phyloP scores from a whole-genome alignment of 1,140 invertebrate genomes.

The Cydia amplana region DNA sequence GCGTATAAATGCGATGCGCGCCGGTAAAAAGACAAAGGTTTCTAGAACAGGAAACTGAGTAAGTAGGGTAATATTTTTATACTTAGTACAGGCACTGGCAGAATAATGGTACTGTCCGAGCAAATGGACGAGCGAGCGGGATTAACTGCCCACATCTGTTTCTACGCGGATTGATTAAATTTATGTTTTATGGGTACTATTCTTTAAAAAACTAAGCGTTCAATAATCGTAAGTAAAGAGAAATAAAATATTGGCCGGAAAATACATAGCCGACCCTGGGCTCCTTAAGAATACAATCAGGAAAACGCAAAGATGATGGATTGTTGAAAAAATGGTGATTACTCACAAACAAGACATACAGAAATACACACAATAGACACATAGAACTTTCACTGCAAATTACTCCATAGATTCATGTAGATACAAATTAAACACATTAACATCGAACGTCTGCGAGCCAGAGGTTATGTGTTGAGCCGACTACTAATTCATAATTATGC shows the following conservation, averaged over 20 bases:
- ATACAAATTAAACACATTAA: not conserved
- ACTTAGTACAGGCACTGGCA: not conserved
- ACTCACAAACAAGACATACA: too few species aligned
- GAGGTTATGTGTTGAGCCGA: not conserved
- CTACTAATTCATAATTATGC: slow-evolving; percentile 16
- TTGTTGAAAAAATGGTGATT: too few species aligned
- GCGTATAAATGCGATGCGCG: slow-evolving; percentile 18
- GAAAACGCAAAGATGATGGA: too few species aligned
- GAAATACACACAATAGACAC: too few species aligned
- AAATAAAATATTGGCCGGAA: too few species aligned
- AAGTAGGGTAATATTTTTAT: slow-evolving; percentile 31
- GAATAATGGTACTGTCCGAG: not conserved
- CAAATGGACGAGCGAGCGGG: not conserved
- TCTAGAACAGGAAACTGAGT: slow-evolving; percentile 23
- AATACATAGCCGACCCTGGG: too few species aligned
- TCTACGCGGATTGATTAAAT: not conserved
- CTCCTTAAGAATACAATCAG: too few species aligned
- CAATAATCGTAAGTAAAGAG: too few species aligned
- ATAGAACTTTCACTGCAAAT: too few species aligned
- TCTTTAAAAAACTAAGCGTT: too few species aligned
- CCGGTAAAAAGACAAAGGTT: slow-evolving; percentile 27
- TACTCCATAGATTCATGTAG: not conserved
- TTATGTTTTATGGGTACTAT: not conserved
- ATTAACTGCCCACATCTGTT: not conserved
- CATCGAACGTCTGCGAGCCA: not conserved